Conservation (phyloP, 2,113 vertebrate species). For the Setophaga petechia region DNA sequence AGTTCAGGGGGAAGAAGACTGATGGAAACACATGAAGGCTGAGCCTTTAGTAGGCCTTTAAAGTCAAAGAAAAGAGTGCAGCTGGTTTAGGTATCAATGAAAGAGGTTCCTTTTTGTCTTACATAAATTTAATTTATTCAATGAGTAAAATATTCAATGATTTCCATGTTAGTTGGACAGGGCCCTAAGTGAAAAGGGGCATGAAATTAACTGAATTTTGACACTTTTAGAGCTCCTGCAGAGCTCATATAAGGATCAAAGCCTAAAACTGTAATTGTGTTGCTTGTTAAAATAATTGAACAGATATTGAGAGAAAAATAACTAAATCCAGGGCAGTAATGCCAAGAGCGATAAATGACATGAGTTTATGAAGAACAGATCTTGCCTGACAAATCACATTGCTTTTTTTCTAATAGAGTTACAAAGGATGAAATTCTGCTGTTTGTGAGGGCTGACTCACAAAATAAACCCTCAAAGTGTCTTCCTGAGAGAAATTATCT, state of each 20-base stretch:
- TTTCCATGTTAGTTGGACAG: background rate
- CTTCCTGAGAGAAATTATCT: background rate
- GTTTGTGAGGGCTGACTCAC: background rate
- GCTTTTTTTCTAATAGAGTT: background rate
- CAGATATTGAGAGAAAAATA: constrained; percentile 42
- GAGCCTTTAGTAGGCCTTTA: background rate
- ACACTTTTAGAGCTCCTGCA: constrained; percentile 1
- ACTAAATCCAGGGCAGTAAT: background rate
- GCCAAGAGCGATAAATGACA: background rate
- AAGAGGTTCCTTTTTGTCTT: background rate
- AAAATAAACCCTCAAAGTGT: background rate
- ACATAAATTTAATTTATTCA: background rate
- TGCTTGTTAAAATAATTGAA: constrained; percentile 19
- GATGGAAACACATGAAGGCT: background rate
- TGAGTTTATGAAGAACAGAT: background rate
- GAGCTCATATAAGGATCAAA: constrained; percentile 41
- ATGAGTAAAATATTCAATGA: background rate
- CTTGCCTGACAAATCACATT: background rate
- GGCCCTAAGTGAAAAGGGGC: background rate
- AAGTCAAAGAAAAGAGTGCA: background rate
- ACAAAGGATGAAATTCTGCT: background rate
- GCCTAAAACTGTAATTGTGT: constrained; percentile 6
- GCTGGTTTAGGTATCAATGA: background rate
- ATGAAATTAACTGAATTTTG: constrained; percentile 48
- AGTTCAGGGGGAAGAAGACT: background rate